Conservation (phyloP, 2,888 invertebrate species). For the Folsomia manolachei region DNA sequence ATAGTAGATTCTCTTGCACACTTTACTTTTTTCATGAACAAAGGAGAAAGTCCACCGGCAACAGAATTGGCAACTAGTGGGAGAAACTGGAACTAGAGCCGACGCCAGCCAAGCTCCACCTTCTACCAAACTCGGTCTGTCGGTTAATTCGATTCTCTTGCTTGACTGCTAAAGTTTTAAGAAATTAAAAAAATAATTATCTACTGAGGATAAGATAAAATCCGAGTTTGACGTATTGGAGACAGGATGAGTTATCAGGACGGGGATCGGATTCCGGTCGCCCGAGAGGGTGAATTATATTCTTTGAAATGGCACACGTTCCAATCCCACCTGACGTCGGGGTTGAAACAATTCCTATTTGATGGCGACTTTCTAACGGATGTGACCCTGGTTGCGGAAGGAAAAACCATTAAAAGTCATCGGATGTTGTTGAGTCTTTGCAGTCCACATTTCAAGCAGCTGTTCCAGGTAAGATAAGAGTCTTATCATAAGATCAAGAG, state of each 20-base stretch:
- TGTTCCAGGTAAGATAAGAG: conserved; percentile 49
- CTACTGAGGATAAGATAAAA: neutral
- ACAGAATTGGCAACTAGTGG: no score
- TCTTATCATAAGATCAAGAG: no score
- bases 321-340: conserved; percentile 31
- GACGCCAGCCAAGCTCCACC: no score
- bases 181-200: neutral
- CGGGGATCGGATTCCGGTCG: neutral
- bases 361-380: conserved; percentile 33
- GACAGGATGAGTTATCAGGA: neutral
- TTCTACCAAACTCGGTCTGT: no score
- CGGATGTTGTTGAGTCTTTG: conserved; percentile 38
- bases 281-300: conserved; percentile 17
- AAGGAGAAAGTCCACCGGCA: no score
- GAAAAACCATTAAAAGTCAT: conserved; percentile 42
- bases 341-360: conserved; percentile 23
- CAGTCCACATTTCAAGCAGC: conserved; percentile 46
- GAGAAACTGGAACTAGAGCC: no score
- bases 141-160: no score
- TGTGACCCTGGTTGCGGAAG: conserved; percentile 43
- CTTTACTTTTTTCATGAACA: no score
- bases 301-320: conserved; percentile 47
- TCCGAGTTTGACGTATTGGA: neutral
- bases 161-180: no score
- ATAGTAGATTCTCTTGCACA: no score